These are phyloP conservation scores for Platycnemis pennipes DNA, from an alignment of 2,888 invertebrate species.

Conservation along the genomic window DNA sequence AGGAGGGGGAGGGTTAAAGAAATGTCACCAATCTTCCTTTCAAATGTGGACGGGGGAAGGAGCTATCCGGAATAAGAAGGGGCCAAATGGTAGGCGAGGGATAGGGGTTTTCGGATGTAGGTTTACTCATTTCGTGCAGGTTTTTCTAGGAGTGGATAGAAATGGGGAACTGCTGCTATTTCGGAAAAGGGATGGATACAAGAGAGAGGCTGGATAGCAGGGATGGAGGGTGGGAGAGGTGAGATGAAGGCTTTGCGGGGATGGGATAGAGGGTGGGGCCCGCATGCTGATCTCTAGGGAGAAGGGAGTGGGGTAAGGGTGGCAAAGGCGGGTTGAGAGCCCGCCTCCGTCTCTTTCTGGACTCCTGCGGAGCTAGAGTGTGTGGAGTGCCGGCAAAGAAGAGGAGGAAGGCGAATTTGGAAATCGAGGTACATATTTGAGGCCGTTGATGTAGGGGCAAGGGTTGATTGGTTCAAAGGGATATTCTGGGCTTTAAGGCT, in stretches of 20 bases:
- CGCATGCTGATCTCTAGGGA: background rate
- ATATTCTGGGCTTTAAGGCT: slow-evolving; percentile 51
- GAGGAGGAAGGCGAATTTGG: slow-evolving; percentile 35
- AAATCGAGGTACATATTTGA: slow-evolving; percentile 63
- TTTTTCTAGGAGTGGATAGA: background rate
- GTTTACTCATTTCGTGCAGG: background rate
- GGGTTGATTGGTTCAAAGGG: slow-evolving; percentile 64
- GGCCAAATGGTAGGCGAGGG: background rate
- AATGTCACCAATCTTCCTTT: background rate
- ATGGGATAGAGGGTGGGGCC: background rate
- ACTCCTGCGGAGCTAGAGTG: background rate
- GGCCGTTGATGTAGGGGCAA: slow-evolving; percentile 14
- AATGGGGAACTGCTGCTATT: background rate
- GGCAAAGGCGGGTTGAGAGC: background rate
- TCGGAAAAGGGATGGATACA: background rate
- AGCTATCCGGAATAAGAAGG: background rate
- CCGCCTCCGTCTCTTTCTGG: background rate
- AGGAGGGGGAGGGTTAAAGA: background rate
- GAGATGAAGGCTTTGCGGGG: background rate
- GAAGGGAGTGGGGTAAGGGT: background rate
- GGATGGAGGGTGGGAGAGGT: background rate
- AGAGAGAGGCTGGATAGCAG: background rate
- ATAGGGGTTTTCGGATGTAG: background rate
- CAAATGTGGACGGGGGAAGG: background rate
- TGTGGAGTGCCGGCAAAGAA: background rate